A percentile compares a stretch with the other conserved stretches of the same genome.
These are phyloP conservation scores for Podarcis siculus DNA, from an alignment of 2,797 vertebrate genomes.

Conservation along the genomic window DNA sequence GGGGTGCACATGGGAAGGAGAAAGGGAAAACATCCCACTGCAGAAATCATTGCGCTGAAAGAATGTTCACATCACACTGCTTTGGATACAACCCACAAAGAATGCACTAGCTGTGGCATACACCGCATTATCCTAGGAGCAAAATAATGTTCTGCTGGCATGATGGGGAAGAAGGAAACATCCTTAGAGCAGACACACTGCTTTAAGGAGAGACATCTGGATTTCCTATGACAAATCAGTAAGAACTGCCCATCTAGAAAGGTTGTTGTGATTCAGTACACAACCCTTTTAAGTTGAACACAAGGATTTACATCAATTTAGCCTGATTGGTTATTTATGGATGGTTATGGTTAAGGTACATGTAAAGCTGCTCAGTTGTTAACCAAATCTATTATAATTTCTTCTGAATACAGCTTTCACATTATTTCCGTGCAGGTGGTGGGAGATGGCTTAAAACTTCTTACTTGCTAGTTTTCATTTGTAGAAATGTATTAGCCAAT, in stretches of 20 bases:
- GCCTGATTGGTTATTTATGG: constrained; percentile 21
- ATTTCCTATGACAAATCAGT: neutral
- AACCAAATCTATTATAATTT: constrained; percentile 25
- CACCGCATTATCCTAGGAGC: neutral
- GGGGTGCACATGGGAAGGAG: too few species aligned
- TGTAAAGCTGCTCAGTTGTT: constrained; percentile 14
- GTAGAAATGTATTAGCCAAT: neutral
- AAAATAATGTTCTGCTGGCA: neutral
- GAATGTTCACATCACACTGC: too few species aligned
- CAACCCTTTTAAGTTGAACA: neutral
- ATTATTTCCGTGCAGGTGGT: neutral
- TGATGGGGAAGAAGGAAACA: neutral
- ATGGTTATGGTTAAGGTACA: constrained; percentile 9
- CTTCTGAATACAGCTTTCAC: neutral
- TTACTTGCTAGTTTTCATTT: neutral
- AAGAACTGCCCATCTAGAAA: constrained; percentile 11
- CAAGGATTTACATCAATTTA: constrained; percentile 3
- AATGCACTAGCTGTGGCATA: too few species aligned
- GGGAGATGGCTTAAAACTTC: neutral
- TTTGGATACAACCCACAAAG: neutral
- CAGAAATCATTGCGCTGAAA: too few species aligned
- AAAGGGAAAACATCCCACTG: too few species aligned
- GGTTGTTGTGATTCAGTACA: neutral
- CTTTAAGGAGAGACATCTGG: neutral
- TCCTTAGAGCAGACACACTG: neutral